Conservation (phyloP, 2,797 vertebrate genomes). For the Clarias pachynema region DNA sequence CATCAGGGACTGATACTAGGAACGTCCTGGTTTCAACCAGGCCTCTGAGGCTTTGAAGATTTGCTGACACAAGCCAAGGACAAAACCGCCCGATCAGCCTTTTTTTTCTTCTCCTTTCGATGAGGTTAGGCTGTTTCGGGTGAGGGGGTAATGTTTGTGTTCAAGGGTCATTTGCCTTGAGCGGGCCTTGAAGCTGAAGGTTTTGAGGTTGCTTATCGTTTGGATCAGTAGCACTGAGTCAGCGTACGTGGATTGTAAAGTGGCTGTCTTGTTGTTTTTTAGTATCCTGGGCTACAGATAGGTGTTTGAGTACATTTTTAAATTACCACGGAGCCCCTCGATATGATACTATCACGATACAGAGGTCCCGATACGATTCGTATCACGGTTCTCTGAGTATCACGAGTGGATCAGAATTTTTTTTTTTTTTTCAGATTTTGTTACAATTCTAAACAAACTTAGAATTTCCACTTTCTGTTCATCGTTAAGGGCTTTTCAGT, state of each 20-base stretch:
- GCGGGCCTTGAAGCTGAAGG: background rate
- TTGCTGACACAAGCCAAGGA: constrained; percentile 49
- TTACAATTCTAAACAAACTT: no score
- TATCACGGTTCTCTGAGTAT: no score
- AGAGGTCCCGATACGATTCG: no score
- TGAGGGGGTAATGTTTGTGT: background rate
- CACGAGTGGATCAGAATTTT: no score
- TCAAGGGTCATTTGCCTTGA: constrained; percentile 12
- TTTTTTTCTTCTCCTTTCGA: background rate
- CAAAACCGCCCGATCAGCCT: constrained; percentile 9
- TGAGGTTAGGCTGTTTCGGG: no score
- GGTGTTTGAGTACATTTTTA: background rate
- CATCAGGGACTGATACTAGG: constrained; percentile 59
- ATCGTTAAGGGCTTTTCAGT: background rate
- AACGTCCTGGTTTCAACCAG: constrained; percentile 53
- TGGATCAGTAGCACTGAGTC: background rate
- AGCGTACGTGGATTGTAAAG: background rate
- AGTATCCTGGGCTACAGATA: background rate
- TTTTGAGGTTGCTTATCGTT: background rate
- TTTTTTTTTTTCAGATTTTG: no score
- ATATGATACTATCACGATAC: no score
- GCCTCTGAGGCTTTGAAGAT: constrained; percentile 44
- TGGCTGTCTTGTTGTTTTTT: background rate
- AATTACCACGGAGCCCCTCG: background rate
- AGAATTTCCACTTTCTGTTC: no score